Conservation (phyloP, 2,113 vertebrate genomes). For the Ceratotherium simum region DNA sequence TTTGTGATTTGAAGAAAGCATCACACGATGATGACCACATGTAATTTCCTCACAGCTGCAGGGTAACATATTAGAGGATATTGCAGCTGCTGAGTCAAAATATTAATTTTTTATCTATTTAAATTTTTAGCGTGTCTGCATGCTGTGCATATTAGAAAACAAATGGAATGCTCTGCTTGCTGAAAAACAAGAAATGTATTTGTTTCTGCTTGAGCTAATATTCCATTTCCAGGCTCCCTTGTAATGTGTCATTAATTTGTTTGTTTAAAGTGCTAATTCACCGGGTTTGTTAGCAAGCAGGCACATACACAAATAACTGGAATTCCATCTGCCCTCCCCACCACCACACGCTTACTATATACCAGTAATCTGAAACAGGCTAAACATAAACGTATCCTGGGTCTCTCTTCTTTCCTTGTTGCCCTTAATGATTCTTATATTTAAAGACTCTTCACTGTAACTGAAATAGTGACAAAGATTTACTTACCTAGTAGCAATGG, state of each 20-base stretch:
- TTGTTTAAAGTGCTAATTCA: slow-evolving; percentile 51
- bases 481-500: neutral
- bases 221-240: neutral
- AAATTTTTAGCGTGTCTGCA: slow-evolving; percentile 47
- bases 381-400: neutral
- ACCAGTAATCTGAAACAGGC: neutral
- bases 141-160: slow-evolving; percentile 62
- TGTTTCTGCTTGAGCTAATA: slow-evolving; percentile 48
- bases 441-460: slow-evolving; percentile 67
- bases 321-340: neutral
- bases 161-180: slow-evolving; percentile 58
- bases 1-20: slow-evolving; percentile 34
- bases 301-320: neutral
- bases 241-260: slow-evolving; percentile 64
- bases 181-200: slow-evolving; percentile 51
- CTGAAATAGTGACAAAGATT: slow-evolving; percentile 60
- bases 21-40: slow-evolving; percentile 51
- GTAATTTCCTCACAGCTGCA: slow-evolving; percentile 64
- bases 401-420: slow-evolving; percentile 20
- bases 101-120: slow-evolving; percentile 68
- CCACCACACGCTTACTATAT: neutral
- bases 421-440: slow-evolving; percentile 41
- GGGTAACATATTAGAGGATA: slow-evolving; percentile 56
- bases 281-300: slow-evolving; percentile 26
- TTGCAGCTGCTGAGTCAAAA: slow-evolving; percentile 66